phyloP scores from a whole-genome alignment of 2,113 vertebrate genomes.

The Zapornia atra region DNA sequence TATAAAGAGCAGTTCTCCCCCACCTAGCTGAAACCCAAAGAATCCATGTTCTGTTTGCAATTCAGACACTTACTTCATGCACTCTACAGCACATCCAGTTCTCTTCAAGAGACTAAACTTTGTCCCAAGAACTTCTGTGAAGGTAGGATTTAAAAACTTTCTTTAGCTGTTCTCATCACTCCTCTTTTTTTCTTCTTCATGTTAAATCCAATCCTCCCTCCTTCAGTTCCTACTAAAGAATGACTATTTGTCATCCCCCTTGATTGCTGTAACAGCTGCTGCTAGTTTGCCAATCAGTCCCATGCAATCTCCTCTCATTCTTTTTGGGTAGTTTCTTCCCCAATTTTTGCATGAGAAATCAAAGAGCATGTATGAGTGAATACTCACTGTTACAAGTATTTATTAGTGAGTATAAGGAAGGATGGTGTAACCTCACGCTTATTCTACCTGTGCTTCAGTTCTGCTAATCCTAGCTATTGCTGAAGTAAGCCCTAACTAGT shows the following conservation, averaged over 20 bases:
- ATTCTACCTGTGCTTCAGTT: neutral
- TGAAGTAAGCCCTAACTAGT: neutral
- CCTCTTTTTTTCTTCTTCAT: neutral
- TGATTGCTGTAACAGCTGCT: constrained; percentile 9
- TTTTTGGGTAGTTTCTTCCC: neutral
- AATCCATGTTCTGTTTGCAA: neutral
- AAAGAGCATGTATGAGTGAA: neutral
- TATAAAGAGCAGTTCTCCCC: neutral
- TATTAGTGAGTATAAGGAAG: neutral
- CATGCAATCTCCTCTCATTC: neutral
- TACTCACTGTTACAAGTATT: neutral
- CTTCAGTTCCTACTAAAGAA: neutral
- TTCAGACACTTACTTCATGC: neutral
- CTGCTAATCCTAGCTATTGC: neutral
- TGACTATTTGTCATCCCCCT: neutral
- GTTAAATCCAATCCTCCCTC: neutral
- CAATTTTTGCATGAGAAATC: neutral
- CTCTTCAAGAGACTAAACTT: neutral
- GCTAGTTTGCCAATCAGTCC: constrained; percentile 7
- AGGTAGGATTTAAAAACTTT: neutral
- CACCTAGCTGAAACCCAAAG: neutral
- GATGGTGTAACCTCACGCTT: neutral
- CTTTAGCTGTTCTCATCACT: neutral
- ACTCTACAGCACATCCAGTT: neutral
- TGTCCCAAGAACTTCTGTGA: neutral